Conservation (phyloP, 2,888 invertebrate genomes). For the Spodoptera exigua region DNA sequence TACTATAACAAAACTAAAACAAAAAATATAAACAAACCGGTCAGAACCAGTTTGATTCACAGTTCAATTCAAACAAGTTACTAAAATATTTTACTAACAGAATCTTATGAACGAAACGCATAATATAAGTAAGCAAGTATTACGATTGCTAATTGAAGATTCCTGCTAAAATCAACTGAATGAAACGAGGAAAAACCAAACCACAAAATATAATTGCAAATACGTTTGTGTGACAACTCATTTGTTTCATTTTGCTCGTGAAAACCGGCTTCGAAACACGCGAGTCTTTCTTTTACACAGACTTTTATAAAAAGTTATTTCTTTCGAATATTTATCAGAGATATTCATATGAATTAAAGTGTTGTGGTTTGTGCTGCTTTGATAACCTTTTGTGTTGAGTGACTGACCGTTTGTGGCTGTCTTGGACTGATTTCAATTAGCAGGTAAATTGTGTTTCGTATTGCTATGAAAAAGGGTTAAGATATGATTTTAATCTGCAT, state of each 20-base stretch:
- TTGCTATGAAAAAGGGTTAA: too few species aligned
- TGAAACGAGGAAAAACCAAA: slow-evolving; percentile 44
- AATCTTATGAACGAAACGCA: background rate
- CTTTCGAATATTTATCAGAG: slow-evolving; percentile 7
- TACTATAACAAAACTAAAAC: too few species aligned
- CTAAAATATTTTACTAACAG: background rate
- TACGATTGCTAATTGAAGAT: background rate
- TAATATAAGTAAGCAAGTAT: background rate
- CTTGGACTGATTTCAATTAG: background rate
- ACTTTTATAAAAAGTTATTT: slow-evolving; percentile 11
- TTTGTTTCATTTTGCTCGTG: slow-evolving; percentile 46
- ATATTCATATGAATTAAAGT: slow-evolving; percentile 3
- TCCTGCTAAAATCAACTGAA: slow-evolving; percentile 16
- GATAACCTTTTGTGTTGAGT: slow-evolving; percentile 42
- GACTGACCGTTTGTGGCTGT: slow-evolving; percentile 1
- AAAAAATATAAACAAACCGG: too few species aligned
- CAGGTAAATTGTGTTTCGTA: background rate
- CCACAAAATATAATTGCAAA: slow-evolving; percentile 21
- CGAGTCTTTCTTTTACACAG: slow-evolving; percentile 7
- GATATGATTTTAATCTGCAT: too few species aligned
- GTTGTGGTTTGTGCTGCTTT: slow-evolving; percentile 1
- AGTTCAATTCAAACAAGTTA: too few species aligned
- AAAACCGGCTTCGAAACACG: slow-evolving; percentile 40
- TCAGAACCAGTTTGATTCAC: too few species aligned
- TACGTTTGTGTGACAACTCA: slow-evolving; percentile 5